phyloP scores from a whole-genome alignment of 2,888 invertebrate species.

The Zhengitettix transpicula region DNA sequence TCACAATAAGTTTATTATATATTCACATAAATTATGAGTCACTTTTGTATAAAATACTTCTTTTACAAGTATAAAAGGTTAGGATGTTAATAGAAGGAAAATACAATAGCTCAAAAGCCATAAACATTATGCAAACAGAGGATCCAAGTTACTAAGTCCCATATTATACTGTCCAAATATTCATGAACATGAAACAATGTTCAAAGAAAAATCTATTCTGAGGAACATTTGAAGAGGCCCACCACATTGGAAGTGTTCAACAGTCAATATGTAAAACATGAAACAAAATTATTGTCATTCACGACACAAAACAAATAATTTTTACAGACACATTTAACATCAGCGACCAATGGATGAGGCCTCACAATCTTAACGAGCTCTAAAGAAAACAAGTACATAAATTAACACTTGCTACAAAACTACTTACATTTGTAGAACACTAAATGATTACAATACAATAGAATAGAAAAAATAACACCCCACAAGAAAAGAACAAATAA shows the following conservation, averaged over 20 bases:
- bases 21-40: no score
- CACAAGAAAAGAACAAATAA: constrained; percentile 7
- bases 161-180: neutral
- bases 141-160: neutral
- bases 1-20: no score
- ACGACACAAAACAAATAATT: neutral
- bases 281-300: constrained; percentile 8
- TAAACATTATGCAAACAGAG: no score
- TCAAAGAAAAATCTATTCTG: neutral
- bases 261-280: neutral
- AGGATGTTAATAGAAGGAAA: no score
- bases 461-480: constrained; percentile 4
- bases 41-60: no score
- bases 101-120: no score
- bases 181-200: neutral
- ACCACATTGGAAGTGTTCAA: neutral
- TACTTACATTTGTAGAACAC: neutral
- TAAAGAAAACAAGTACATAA: neutral
- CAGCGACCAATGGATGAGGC: neutral
- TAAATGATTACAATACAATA: constrained; percentile 1
- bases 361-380: neutral
- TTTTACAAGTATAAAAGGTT: no score
- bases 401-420: constrained; percentile 1
- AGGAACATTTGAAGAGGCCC: neutral
- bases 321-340: neutral